These are phyloP conservation scores for Eremophila alpestris DNA, from an alignment of 2,797 vertebrate species.

Conservation along the genomic window DNA sequence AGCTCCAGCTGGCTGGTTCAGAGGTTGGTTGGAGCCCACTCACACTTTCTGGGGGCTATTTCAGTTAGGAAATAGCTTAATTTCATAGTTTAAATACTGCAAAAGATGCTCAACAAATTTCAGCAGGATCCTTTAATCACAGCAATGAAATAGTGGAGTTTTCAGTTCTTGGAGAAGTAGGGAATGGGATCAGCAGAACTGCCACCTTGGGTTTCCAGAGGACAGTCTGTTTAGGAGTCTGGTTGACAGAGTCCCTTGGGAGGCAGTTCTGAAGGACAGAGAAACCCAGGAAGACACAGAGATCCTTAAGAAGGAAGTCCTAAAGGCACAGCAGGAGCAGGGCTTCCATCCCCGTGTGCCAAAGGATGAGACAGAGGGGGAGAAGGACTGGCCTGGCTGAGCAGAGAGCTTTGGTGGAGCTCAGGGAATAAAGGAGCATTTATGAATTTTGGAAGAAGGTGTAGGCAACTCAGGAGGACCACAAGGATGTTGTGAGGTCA, in stretches of 20 bases:
- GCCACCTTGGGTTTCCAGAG: not conserved
- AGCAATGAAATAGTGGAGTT: not conserved
- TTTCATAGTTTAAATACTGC: not conserved
- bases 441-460: not conserved
- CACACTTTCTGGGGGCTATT: rapidly evolving
- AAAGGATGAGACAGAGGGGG: not conserved
- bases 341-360: not conserved
- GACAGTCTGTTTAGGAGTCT: not conserved
- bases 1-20: not conserved
- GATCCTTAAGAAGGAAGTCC: not conserved
- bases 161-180: not conserved
- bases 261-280: not conserved
- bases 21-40: not conserved
- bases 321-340: not conserved
- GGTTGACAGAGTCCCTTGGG: not conserved
- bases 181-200: not conserved
- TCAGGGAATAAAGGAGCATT: not conserved
- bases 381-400: not conserved
- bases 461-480: not conserved
- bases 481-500: not conserved
- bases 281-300: no score
- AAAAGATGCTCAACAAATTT: not conserved
- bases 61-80: not conserved
- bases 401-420: not conserved
- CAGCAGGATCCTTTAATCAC: not conserved